Evolutionary conservation across 2,113 vertebrate genomes (phyloP).

Genomic region (Alligator mississippiensis): DNA sequence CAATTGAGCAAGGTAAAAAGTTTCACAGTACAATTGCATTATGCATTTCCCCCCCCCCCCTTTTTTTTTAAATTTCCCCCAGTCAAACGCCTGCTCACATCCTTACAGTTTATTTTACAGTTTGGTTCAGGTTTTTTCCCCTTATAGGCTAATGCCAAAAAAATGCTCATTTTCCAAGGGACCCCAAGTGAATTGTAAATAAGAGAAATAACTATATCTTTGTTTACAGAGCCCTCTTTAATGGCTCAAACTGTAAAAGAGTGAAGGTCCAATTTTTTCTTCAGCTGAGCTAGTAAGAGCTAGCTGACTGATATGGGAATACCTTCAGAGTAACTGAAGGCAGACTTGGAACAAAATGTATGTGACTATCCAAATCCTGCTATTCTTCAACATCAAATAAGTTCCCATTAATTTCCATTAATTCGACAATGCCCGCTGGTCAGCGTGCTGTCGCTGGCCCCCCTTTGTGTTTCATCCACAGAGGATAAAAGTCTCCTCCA

Average conservation of each 20-base stretch:
- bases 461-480: background rate
- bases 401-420: fast-evolving
- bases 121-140: fast-evolving
- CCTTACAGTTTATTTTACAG: fast-evolving
- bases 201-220: fast-evolving
- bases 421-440: no score
- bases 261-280: fast-evolving
- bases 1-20: background rate
- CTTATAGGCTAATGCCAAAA: fast-evolving
- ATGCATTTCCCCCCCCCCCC: background rate
- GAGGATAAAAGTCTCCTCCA: background rate
- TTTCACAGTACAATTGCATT: background rate
- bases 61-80: fast-evolving
- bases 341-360: fast-evolving
- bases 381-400: fast-evolving
- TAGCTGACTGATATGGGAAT: fast-evolving
- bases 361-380: fast-evolving
- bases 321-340: fast-evolving
- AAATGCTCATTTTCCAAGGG: background rate
- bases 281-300: fast-evolving
- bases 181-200: fast-evolving
- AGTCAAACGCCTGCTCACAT: no score
- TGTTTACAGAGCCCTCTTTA: fast-evolving
- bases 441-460: background rate
- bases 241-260: fast-evolving